Percentiles rank a stretch among this genome's conserved stretches.
These are phyloP conservation scores for Odontocolon sp. DNA, from an alignment of 2,888 invertebrate species.

Conservation along the genomic window DNA sequence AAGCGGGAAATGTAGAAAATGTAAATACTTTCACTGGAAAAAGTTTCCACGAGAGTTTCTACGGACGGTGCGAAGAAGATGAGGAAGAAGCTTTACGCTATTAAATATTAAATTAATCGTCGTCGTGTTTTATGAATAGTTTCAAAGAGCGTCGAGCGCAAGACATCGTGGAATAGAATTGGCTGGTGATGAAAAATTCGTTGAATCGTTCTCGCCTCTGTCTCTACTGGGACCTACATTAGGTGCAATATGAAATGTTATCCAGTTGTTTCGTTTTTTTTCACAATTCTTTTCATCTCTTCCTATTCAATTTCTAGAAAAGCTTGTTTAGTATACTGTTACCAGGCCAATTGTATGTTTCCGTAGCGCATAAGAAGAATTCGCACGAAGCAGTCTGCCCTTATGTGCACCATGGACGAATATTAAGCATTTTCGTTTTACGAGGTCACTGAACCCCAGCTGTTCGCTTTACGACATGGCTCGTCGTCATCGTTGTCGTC, in stretches of 20 bases:
- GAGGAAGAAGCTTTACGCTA: neutral
- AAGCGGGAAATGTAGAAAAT: neutral
- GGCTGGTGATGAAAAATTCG: conserved; percentile 51
- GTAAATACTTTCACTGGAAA: conserved; percentile 21
- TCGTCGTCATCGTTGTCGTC: conserved; percentile 42
- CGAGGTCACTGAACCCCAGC: conserved; percentile 60
- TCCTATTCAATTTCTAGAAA: neutral
- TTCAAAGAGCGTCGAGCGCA: conserved; percentile 23
- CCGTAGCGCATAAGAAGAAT: conserved; percentile 50
- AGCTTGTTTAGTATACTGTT: no score
- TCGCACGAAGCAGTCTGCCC: conserved; percentile 49
- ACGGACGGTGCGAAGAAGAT: neutral
- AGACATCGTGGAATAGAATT: conserved; percentile 31
- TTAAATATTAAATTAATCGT: conserved; percentile 56
- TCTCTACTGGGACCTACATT: no score
- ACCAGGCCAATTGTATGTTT: no score
- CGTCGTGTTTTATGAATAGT: conserved; percentile 38
- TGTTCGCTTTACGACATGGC: conserved; percentile 65
- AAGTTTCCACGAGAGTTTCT: conserved; percentile 2
- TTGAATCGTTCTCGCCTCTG: conserved; percentile 40
- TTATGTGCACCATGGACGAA: conserved; percentile 59
- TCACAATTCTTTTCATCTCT: conserved; percentile 1
- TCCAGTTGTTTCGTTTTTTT: conserved; percentile 17
- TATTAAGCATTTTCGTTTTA: conserved; percentile 72
- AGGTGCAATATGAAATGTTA: no score